A percentile compares a stretch with the other conserved stretches of the same genome.
phyloP scores from a whole-genome alignment of 1,140 invertebrate species.

The Saccostrea glomerata region DNA sequence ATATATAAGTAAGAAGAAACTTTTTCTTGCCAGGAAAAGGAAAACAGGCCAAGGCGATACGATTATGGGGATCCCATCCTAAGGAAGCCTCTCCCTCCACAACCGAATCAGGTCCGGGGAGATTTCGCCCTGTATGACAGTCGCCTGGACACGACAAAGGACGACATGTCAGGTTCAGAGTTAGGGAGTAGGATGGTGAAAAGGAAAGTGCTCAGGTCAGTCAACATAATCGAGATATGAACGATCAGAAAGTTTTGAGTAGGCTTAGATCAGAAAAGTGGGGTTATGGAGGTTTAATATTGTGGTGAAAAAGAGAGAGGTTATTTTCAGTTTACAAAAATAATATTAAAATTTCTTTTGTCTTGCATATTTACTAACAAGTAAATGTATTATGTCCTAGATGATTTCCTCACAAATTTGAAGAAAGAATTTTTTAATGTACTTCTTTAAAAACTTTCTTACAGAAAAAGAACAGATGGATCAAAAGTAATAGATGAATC shows the following conservation, averaged over 20 bases:
- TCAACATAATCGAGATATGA: not conserved
- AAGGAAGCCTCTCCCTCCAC: constrained; percentile 27
- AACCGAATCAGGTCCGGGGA: constrained; percentile 38
- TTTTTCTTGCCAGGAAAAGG: constrained; percentile 45
- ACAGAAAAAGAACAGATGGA: constrained; percentile 69
- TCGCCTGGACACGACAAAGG: constrained; percentile 45
- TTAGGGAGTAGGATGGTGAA: constrained; percentile 68
- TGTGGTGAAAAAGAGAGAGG: not conserved
- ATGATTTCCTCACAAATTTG: too few relatives aligned
- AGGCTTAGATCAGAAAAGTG: too few relatives aligned
- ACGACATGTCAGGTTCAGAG: constrained; percentile 71
- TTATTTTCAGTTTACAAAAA: not conserved
- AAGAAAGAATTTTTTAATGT: not conserved
- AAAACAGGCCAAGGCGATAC: constrained; percentile 49
- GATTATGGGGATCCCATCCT: constrained; percentile 29
- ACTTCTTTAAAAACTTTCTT: constrained; percentile 1
- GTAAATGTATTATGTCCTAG: too few relatives aligned
- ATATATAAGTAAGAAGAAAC: too few relatives aligned
- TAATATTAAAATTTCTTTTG: not conserved
- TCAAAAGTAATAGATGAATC: constrained; percentile 71
- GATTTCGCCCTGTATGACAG: constrained; percentile 57
- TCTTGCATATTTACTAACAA: too few relatives aligned
- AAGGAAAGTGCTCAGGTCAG: constrained; percentile 69
- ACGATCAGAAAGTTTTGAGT: too few relatives aligned
- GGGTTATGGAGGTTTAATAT: not conserved